These are phyloP conservation scores for Molossus alvarezi DNA, from an alignment of 2,797 vertebrate species.

Conservation along the genomic window DNA sequence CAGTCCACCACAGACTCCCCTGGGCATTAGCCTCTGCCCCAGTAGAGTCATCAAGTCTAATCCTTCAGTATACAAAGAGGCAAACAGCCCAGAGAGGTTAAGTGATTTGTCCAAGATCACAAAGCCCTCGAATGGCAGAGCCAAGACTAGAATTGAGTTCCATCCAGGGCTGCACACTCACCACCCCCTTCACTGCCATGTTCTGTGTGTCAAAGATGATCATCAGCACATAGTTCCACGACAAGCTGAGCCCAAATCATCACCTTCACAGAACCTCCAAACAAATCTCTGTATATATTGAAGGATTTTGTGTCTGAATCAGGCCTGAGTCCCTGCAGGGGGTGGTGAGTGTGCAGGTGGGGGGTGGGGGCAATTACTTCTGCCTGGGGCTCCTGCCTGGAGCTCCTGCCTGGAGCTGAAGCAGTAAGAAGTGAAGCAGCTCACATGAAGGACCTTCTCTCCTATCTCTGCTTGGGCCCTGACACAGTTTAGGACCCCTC, in stretches of 20 bases:
- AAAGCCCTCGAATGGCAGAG: constrained; percentile 43
- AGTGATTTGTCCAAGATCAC: constrained; percentile 52
- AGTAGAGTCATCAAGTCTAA: neutral
- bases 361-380: neutral
- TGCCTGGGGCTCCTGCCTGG: neutral
- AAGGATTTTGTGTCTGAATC: neutral
- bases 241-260: constrained; percentile 9
- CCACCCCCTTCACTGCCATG: neutral
- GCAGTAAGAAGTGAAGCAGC: neutral
- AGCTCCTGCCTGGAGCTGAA: neutral
- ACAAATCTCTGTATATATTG: neutral
- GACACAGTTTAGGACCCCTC: neutral
- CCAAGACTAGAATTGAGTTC: neutral
- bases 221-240: neutral
- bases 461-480: neutral
- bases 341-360: no score
- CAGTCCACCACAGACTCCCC: neutral
- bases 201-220: neutral
- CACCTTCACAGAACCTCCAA: neutral
- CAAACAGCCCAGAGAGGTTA: constrained; percentile 52
- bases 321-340: neutral
- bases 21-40: neutral
- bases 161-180: neutral
- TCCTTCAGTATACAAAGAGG: neutral
- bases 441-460: neutral